phyloP scores from a whole-genome alignment of 2,797 vertebrate genomes.

The Odontamblyopus lacepedii region DNA sequence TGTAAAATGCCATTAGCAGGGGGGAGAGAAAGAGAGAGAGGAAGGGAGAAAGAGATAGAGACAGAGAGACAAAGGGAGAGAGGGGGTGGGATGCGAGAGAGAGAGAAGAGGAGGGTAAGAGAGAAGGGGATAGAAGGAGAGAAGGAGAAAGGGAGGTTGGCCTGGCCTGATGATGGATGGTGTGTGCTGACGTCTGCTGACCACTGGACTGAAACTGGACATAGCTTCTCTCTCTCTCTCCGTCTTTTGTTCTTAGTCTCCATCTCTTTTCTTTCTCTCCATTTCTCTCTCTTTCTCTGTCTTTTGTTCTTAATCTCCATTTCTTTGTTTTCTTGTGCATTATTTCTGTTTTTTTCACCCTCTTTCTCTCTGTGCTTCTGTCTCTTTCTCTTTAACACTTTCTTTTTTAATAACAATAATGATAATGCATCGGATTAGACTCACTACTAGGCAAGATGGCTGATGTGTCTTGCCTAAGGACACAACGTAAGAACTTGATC shows the following conservation, averaged over 20 bases:
- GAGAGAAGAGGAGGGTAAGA: too few species aligned
- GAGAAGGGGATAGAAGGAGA: background rate
- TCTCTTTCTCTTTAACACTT: slow-evolving; percentile 46
- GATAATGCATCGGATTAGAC: too few species aligned
- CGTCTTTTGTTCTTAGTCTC: slow-evolving; percentile 48
- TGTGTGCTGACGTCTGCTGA: slow-evolving; percentile 76
- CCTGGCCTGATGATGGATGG: slow-evolving; percentile 70
- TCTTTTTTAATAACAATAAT: too few species aligned
- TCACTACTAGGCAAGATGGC: too few species aligned
- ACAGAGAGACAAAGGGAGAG: too few species aligned
- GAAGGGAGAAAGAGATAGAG: too few species aligned
- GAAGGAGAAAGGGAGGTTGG: slow-evolving; percentile 19
- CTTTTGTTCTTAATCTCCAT: slow-evolving; percentile 1
- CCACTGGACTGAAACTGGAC: slow-evolving; percentile 79
- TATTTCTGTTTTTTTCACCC: slow-evolving; percentile 49
- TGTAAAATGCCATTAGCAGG: slow-evolving; percentile 73
- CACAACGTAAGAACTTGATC: too few species aligned
- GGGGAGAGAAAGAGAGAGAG: slow-evolving; percentile 35
- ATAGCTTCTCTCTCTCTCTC: slow-evolving; percentile 72
- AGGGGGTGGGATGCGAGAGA: too few species aligned
- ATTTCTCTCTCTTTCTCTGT: slow-evolving; percentile 19
- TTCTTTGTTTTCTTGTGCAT: slow-evolving; percentile 45
- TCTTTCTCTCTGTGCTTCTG: slow-evolving; percentile 63
- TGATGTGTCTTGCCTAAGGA: too few species aligned
- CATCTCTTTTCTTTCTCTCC: slow-evolving; percentile 19